Percentiles rank a stretch among this genome's conserved stretches.
Conservation (phyloP, 2,113 vertebrate species). For the Rutilus rutilus region DNA sequence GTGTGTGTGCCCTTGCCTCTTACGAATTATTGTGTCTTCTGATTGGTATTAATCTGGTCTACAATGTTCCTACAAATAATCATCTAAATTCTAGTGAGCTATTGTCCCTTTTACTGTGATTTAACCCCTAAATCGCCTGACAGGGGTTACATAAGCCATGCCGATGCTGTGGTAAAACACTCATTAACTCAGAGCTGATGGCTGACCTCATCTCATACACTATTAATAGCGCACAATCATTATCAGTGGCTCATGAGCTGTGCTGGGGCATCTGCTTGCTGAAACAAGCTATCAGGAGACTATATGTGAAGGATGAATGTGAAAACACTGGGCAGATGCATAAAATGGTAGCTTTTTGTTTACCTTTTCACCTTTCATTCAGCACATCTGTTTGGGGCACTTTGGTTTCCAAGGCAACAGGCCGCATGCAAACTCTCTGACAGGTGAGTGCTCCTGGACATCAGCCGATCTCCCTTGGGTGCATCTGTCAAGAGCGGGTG, state of each 20-base stretch:
- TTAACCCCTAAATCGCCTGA: too few species aligned
- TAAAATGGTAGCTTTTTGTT: constrained; percentile 35
- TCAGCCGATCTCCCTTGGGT: constrained; percentile 53
- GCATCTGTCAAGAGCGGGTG: constrained; percentile 51
- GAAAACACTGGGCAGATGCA: constrained; percentile 9
- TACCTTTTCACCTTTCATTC: constrained; percentile 49
- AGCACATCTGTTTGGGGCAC: constrained; percentile 49
- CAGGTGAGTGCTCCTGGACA: constrained; percentile 53
- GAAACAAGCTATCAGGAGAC: constrained; percentile 15
- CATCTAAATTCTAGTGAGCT: too few species aligned
- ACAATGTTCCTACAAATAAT: too few species aligned
- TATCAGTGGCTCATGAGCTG: constrained; percentile 32
- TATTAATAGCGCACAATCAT: constrained; percentile 42
- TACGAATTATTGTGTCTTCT: too few species aligned
- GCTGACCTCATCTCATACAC: constrained; percentile 36
- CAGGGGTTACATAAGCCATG: neutral
- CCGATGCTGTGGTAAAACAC: constrained; percentile 27
- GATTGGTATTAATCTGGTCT: too few species aligned
- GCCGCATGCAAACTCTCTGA: constrained; percentile 49
- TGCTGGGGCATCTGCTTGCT: constrained; percentile 23
- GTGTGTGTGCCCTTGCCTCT: too few species aligned
- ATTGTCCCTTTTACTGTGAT: too few species aligned
- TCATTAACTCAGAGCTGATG: constrained; percentile 40
- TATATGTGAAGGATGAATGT: neutral
- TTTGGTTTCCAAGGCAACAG: constrained; percentile 61